Conservation (phyloP, 2,888 invertebrate genomes). For the Rhamnusium bicolor region DNA sequence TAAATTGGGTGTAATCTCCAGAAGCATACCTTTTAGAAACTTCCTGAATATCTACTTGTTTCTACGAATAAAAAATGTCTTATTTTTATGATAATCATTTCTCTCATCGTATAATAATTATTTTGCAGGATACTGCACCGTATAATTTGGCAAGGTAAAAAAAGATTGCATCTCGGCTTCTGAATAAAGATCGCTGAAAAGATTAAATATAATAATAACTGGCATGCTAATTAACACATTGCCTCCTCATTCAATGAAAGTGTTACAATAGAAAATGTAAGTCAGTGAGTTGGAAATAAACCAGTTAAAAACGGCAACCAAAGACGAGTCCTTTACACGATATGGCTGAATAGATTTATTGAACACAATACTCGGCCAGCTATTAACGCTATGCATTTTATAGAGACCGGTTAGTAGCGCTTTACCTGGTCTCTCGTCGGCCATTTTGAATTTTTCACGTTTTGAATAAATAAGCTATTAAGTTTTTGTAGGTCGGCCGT, state of each 20-base stretch:
- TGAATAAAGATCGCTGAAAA: conserved; percentile 40
- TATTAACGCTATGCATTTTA: conserved; percentile 42
- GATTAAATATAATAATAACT: conserved; percentile 36
- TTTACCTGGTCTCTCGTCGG: conserved; percentile 57
- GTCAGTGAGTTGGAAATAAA: conserved; percentile 20
- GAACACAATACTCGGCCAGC: conserved; percentile 48
- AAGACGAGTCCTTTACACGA: conserved; percentile 44
- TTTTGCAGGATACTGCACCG: neutral
- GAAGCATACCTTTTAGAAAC: too few species aligned
- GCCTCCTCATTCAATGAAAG: conserved; percentile 25
- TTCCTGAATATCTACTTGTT: too few species aligned
- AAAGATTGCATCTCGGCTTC: conserved; percentile 1
- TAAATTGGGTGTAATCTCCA: too few species aligned
- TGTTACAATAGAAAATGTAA: conserved; percentile 39
- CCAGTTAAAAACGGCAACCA: conserved; percentile 8
- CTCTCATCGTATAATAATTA: neutral
- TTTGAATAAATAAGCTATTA: conserved; percentile 73
- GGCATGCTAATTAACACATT: conserved; percentile 44
- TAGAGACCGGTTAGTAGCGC: conserved; percentile 43
- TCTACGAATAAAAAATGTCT: neutral
- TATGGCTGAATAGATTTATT: conserved; percentile 49
- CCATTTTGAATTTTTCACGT: conserved; percentile 72
- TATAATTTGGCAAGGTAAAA: conserved; percentile 24
- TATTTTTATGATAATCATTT: neutral
- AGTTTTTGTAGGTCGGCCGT: conserved; percentile 70